Evolutionary conservation across 2,888 invertebrate genomes (phyloP).

Genomic region (Patella depressa): DNA sequence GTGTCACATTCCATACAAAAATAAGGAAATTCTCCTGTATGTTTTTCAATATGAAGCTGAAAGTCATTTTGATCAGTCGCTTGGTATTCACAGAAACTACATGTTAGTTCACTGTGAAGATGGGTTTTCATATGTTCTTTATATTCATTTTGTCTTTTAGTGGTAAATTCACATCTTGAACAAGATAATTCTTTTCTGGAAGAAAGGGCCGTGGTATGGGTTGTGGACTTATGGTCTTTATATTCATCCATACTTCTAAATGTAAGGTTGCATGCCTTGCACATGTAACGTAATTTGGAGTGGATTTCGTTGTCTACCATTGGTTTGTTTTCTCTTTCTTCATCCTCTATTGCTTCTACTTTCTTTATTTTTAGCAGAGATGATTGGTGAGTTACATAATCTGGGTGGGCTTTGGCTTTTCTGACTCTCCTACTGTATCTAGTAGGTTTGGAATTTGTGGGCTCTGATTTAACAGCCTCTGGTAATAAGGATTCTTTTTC

Average conservation of each 20-base stretch:
- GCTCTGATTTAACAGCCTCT: neutral
- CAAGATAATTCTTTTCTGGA: conserved; percentile 42
- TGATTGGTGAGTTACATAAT: neutral
- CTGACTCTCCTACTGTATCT: conserved; percentile 20
- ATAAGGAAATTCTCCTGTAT: conserved; percentile 73
- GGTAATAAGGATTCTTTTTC: conserved; percentile 20
- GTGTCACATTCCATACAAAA: conserved; percentile 74
- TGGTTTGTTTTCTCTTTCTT: conserved; percentile 15
- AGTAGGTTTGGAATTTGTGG: neutral
- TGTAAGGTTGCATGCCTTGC: conserved; percentile 34
- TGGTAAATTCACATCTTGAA: conserved; percentile 50
- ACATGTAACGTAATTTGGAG: conserved; percentile 32
- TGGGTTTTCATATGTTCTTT: conserved; percentile 54
- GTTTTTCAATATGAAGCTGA: conserved; percentile 70
- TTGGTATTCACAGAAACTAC: conserved; percentile 69
- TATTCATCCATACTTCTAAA: conserved; percentile 30
- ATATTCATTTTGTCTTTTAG: conserved; percentile 48
- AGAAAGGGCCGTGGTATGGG: neutral
- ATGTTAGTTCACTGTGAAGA: conserved; percentile 59
- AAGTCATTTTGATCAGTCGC: conserved; percentile 60
- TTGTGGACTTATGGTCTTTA: conserved; percentile 24
- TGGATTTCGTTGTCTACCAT: neutral
- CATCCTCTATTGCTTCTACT: conserved; percentile 9
- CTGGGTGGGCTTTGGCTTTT: conserved; percentile 11
- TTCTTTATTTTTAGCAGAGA: neutral